Evolutionary conservation across 23 tunicate genomes (phyloP).

Genomic region (Phallusia fumigata): DNA sequence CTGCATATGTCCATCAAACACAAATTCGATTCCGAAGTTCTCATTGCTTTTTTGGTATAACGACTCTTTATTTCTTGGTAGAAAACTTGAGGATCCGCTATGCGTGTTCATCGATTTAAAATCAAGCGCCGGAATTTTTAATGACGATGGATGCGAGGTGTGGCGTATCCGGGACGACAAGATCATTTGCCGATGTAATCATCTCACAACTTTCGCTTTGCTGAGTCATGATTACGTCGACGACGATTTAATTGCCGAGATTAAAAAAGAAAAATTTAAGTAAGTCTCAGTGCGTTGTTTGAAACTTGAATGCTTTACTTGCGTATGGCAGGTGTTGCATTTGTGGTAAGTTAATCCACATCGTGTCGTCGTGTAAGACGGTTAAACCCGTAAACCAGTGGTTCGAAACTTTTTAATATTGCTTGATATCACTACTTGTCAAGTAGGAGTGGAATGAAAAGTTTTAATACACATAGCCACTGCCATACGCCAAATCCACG

Average conservation of each 20-base stretch:
- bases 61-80: neutral
- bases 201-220: constrained; percentile 79
- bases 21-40: constrained; percentile 28
- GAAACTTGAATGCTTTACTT: too few species aligned
- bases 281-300: neutral
- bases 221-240: constrained; percentile 61
- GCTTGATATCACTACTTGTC: too few species aligned
- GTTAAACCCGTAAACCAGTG: too few species aligned
- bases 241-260: neutral
- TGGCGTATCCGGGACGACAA: constrained; percentile 45
- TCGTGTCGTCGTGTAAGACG: too few species aligned
- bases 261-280: neutral
- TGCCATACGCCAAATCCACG: too few species aligned
- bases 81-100: constrained; percentile 26
- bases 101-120: constrained; percentile 66
- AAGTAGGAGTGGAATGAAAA: too few species aligned
- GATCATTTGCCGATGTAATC: constrained; percentile 71
- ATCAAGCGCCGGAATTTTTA: constrained; percentile 42
- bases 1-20: too few species aligned
- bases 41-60: constrained; percentile 48
- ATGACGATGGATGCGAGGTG: constrained; percentile 69
- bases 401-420: too few species aligned
- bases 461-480: too few species aligned
- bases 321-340: too few species aligned
- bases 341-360: too few species aligned